Evolutionary conservation across 2,797 vertebrate genomes (phyloP).

Genomic region (Aselliscus stoliczkanus): DNA sequence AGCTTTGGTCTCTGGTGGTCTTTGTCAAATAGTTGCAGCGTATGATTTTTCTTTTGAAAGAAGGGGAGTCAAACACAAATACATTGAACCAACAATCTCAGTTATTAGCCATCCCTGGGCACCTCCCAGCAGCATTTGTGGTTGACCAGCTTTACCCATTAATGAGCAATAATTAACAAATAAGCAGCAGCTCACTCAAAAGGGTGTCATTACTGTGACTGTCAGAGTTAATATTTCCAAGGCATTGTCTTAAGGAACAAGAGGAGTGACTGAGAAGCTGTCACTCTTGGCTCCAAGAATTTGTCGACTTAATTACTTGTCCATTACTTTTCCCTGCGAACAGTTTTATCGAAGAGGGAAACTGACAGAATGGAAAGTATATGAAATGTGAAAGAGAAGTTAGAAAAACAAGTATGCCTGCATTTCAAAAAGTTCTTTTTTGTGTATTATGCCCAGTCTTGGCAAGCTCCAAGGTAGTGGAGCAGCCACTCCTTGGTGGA

Average conservation of each 20-base stretch:
- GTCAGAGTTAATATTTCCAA: conserved; percentile 34
- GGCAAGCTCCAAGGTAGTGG: background rate
- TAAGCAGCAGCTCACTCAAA: conserved; percentile 17
- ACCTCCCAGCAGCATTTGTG: background rate
- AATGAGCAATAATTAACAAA: conserved; percentile 31
- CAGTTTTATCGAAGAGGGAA: conserved; percentile 38
- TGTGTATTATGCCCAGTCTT: background rate
- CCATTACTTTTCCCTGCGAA: conserved; percentile 21
- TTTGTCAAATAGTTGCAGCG: background rate
- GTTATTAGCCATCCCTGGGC: background rate
- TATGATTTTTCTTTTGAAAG: conserved; percentile 36
- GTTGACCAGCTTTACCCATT: background rate
- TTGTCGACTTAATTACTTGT: conserved; percentile 4
- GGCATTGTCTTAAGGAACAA: conserved; percentile 24
- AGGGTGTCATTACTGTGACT: background rate
- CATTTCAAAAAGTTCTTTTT: background rate
- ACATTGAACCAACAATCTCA: background rate
- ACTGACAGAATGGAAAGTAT: background rate
- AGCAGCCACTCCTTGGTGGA: background rate
- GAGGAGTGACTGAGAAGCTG: conserved; percentile 20
- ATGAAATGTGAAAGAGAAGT: background rate
- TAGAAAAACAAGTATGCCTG: background rate
- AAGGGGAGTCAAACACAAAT: background rate
- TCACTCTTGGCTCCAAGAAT: background rate
- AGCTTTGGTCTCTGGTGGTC: background rate